A percentile compares a stretch with the other conserved stretches of the same genome.
Conservation (phyloP, 2,888 invertebrate genomes). For the Dascillus cervinus region DNA sequence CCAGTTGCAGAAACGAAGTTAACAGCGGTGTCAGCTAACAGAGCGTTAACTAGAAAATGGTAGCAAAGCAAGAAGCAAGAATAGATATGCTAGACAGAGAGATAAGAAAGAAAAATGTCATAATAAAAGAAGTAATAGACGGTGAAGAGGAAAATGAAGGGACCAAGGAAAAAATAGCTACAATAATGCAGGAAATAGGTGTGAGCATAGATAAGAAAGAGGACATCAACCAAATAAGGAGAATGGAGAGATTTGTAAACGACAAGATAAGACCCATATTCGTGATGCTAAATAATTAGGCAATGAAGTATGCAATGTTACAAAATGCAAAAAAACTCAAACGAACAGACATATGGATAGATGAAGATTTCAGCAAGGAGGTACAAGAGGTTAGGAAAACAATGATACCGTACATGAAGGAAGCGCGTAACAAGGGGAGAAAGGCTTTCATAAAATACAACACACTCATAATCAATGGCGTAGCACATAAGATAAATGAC, state of each 20-base stretch:
- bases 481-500: no score
- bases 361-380: conserved; percentile 7
- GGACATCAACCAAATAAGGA: conserved; percentile 5
- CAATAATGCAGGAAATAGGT: conserved; percentile 3
- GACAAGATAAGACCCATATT: conserved; percentile 6
- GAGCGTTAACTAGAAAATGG: no score
- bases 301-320: conserved; percentile 3
- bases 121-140: conserved; percentile 5
- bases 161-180: conserved; percentile 5
- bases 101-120: no score
- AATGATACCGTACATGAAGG: conserved; percentile 8
- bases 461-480: conserved; percentile 7
- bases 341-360: conserved; percentile 7
- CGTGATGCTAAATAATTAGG: conserved; percentile 5
- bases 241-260: conserved; percentile 6
- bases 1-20: no score
- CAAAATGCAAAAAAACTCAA: conserved; percentile 8
- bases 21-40: no score
- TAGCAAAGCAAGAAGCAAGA: no score
- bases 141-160: conserved; percentile 1
- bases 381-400: conserved; percentile 7
- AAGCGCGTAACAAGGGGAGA: conserved; percentile 7
- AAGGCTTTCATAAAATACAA: conserved; percentile 9
- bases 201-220: conserved; percentile 5
- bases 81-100: no score